Percentiles rank a stretch among this genome's conserved stretches.
phyloP scores from a whole-genome alignment of 2,888 invertebrate species.

The Panopea generosa region DNA sequence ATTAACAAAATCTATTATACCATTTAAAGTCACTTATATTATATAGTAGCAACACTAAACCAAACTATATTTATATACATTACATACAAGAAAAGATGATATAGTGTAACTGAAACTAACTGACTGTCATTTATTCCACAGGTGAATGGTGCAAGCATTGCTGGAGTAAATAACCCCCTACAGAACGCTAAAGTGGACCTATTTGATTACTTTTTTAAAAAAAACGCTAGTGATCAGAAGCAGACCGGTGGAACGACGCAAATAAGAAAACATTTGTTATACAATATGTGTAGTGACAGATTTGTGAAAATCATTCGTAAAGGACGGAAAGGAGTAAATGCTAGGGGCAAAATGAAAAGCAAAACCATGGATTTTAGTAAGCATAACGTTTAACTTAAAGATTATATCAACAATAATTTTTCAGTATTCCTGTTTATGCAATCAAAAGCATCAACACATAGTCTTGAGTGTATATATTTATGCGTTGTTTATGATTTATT shows the following conservation, averaged over 20 bases:
- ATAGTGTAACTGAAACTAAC: too few relatives aligned
- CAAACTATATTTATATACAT: too few relatives aligned
- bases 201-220: neutral
- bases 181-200: slow-evolving; percentile 19
- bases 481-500: too few relatives aligned
- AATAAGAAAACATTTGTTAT: slow-evolving; percentile 41
- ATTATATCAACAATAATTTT: too few relatives aligned
- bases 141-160: slow-evolving; percentile 57
- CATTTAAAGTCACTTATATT: too few relatives aligned
- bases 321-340: slow-evolving; percentile 43
- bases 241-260: slow-evolving; percentile 29
- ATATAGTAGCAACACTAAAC: too few relatives aligned
- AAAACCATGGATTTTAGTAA: slow-evolving; percentile 39
- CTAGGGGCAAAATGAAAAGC: slow-evolving; percentile 31
- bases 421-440: too few relatives aligned
- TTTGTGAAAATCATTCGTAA: slow-evolving; percentile 30
- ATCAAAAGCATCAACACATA: too few relatives aligned
- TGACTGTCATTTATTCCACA: slow-evolving; percentile 33
- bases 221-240: neutral
- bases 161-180: slow-evolving; percentile 21
- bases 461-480: too few relatives aligned
- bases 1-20: too few relatives aligned
- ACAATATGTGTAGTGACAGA: slow-evolving; percentile 45
- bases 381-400: slow-evolving; percentile 5
- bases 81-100: too few relatives aligned